These are phyloP conservation scores for Petrocephalus zakoni DNA, from an alignment of 2,113 vertebrate genomes.

Conservation along the genomic window DNA sequence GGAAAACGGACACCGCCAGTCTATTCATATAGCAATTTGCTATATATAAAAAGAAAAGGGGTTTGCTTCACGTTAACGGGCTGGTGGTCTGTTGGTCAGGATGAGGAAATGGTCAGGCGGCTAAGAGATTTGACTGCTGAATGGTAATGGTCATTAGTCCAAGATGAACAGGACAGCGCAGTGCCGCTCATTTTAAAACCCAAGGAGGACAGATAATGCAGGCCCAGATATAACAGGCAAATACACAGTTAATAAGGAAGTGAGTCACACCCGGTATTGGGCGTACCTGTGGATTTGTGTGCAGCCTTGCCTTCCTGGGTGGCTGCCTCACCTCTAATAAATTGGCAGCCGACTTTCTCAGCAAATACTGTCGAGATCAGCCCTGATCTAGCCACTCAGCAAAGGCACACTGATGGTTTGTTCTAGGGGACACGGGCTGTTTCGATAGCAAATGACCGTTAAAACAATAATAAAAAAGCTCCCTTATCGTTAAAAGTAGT, in stretches of 20 bases:
- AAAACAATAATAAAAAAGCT: neutral
- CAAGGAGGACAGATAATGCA: neutral
- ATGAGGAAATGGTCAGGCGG: conserved; percentile 16
- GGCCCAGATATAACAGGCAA: neutral
- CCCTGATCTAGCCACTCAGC: neutral
- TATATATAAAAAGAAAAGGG: conserved; percentile 30
- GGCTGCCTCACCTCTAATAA: neutral
- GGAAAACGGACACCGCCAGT: conserved; percentile 57
- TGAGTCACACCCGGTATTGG: conserved; percentile 16
- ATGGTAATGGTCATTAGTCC: neutral
- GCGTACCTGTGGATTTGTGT: neutral
- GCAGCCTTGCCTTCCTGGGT: neutral
- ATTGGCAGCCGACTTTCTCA: neutral
- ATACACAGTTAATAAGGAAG: neutral
- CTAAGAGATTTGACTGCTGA: neutral
- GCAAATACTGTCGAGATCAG: neutral
- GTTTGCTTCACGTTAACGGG: conserved; percentile 25
- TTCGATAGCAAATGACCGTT: neutral
- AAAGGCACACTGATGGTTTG: neutral
- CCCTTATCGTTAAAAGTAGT: neutral
- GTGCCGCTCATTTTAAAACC: neutral
- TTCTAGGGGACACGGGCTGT: neutral
- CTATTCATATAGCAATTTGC: conserved; percentile 56
- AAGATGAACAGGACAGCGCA: conserved; percentile 26
- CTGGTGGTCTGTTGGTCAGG: conserved; percentile 27